Evolutionary conservation across 64 coral and sea anemone species (phyloP).

Genomic region (Actinia tenebrosa): DNA sequence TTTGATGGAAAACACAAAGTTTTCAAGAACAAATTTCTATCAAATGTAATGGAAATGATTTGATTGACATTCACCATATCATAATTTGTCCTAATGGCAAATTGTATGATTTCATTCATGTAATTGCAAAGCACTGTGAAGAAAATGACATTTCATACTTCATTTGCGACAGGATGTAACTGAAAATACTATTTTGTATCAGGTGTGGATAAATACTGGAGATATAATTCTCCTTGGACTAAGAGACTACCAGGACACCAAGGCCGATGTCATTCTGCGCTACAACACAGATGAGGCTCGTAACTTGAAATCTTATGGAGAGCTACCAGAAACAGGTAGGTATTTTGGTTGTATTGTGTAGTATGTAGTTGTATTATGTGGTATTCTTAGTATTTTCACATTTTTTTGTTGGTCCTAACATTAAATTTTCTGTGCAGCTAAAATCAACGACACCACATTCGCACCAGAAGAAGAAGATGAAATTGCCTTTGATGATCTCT

Average conservation of each 20-base stretch:
- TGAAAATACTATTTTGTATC: not conserved
- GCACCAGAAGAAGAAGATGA: slow-evolving; percentile 79
- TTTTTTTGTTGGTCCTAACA: not conserved
- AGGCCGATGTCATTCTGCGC: slow-evolving; percentile 95
- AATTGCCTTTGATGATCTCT: slow-evolving; percentile 60
- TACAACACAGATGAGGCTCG: slow-evolving; percentile 95
- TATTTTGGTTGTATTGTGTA: too few relatives aligned
- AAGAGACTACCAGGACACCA: slow-evolving; percentile 87
- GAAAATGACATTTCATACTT: too few relatives aligned
- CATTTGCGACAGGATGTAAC: too few relatives aligned
- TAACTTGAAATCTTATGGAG: slow-evolving; percentile 79
- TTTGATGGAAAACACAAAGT: too few relatives aligned
- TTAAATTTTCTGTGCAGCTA: slow-evolving; percentile 37
- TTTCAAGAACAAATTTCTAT: too few relatives aligned
- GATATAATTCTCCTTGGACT: slow-evolving; percentile 96
- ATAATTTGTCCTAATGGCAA: too few relatives aligned
- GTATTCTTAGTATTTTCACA: too few relatives aligned
- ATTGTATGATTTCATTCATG: too few relatives aligned
- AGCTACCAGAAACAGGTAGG: slow-evolving; percentile 61
- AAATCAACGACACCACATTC: slow-evolving; percentile 68
- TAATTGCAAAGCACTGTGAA: too few relatives aligned
- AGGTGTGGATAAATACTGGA: slow-evolving; percentile 97
- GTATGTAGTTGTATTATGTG: too few relatives aligned
- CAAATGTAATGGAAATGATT: too few relatives aligned
- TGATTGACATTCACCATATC: too few relatives aligned